Base-by-base conservation (phyloP, 1,140 invertebrate genomes). In the Brachystomella parvula region DNA sequence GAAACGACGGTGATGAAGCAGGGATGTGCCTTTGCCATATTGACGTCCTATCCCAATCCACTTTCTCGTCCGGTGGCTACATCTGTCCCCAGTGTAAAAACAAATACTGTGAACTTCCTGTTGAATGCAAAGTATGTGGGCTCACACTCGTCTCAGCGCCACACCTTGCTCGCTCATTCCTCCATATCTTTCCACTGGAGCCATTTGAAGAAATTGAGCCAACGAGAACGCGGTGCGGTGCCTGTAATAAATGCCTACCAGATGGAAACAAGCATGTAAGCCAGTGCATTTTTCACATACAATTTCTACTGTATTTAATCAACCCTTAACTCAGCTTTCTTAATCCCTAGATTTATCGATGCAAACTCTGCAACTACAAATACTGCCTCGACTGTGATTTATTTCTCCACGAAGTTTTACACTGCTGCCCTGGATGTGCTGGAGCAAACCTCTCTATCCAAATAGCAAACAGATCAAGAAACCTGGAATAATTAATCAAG, bases 101-200 rank as follows among this genome's bases (percentile, higher is more conserved):
- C 77, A 96, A 97, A 81, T 97, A 98, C 79, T 99, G 96, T 80
- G 94, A 98, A 77, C 82, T 98, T 68, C 96, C 96, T 0, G 91
- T 94, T 0, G 96, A 98, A 80, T 99, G 96, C 77, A 85, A 88
- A 76, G 88, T 89, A 17, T 99, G 96, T 81, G 92, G 91, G 15
- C 81, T 99, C 29, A 98, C 94, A 2, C 80, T 99, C n/a, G 95
- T 98, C 2, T 97, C 95, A 3, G 94, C 96, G 15, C 94, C 95
- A 19, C 96, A 99, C 82, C 82, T 99, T 44, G 95, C 96, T 9
- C 83, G 95, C 66, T 97, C 94, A 0, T 98, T 97, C 79, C 95
- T 97, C 79, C 94, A 98, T 81, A 81, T 98, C 61, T 97, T 97
- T 79, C 94, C 94, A 3, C 87, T 96, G 9, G 84, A 89, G 58